A percentile compares a stretch with the other conserved stretches of the same genome.
Conservation (phyloP, 1,140 invertebrate genomes). For the Matsumurasca onukii region DNA sequence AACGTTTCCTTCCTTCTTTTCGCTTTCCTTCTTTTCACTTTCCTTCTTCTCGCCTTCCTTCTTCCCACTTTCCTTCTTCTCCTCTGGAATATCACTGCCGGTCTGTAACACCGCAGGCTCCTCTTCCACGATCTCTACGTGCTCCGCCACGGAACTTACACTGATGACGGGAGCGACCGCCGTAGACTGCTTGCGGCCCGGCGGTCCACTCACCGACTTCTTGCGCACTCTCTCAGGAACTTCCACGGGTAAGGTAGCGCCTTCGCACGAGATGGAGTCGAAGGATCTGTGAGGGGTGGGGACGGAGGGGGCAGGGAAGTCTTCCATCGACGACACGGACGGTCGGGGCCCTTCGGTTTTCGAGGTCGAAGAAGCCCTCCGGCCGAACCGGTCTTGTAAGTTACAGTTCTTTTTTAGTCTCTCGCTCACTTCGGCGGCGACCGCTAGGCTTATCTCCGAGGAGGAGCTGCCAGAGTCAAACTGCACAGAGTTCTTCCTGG, state of each 20-base stretch:
- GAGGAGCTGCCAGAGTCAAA: constrained; percentile 64
- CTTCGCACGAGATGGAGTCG: constrained; percentile 47
- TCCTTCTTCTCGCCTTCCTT: constrained; percentile 40
- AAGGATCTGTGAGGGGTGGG: constrained; percentile 46
- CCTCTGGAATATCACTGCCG: too few species aligned
- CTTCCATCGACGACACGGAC: constrained; percentile 38
- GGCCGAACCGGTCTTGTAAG: constrained; percentile 27
- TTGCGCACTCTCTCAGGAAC: constrained; percentile 38
- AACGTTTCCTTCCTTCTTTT: constrained; percentile 35
- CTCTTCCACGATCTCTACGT: constrained; percentile 47
- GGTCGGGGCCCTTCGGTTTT: constrained; percentile 24
- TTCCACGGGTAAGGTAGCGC: constrained; percentile 36
- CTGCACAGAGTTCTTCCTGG: constrained; percentile 57
- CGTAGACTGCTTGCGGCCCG: constrained; percentile 37
- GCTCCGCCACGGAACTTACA: constrained; percentile 67
- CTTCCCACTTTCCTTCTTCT: too few species aligned
- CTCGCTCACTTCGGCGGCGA: constrained; percentile 51
- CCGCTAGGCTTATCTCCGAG: constrained; percentile 66
- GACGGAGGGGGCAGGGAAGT: constrained; percentile 42
- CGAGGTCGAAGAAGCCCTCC: constrained; percentile 13
- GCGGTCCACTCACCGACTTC: constrained; percentile 29
- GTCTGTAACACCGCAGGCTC: too few species aligned
- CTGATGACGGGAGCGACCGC: constrained; percentile 65
- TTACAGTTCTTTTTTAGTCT: constrained; percentile 45
- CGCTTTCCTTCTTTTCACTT: constrained; percentile 39